Evolutionary conservation across 2,797 vertebrate genomes (phyloP).

Genomic region (Fratercula arctica): DNA sequence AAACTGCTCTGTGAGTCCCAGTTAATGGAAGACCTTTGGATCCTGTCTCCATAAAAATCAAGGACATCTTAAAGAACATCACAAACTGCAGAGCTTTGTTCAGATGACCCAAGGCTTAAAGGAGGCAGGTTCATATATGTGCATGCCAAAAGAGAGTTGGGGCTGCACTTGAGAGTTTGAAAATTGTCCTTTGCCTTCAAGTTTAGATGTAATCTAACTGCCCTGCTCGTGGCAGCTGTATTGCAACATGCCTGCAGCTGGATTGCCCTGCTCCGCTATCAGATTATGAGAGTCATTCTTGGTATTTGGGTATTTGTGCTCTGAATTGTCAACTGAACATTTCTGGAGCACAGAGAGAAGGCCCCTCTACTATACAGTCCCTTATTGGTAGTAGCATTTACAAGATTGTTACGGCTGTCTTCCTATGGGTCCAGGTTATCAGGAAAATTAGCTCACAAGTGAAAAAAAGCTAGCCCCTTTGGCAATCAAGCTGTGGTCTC

Average conservation of each 20-base stretch:
- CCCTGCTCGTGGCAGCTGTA: background rate
- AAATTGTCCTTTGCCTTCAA: background rate
- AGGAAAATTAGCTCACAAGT: background rate
- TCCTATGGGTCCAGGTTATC: background rate
- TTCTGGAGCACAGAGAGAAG: background rate
- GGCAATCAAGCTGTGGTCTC: background rate
- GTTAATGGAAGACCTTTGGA: background rate
- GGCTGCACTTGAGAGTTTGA: background rate
- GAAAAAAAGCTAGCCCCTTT: background rate
- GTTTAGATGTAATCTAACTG: background rate
- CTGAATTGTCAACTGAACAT: background rate
- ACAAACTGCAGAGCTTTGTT: background rate
- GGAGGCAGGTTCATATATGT: fast-evolving
- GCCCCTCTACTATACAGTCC: background rate
- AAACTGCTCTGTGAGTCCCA: background rate
- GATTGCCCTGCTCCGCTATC: background rate
- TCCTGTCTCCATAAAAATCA: background rate
- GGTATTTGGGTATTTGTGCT: background rate
- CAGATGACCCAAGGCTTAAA: background rate
- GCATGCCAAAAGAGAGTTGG: background rate
- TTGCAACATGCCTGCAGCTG: background rate
- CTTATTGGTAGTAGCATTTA: background rate
- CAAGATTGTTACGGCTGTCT: background rate
- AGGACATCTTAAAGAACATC: background rate
- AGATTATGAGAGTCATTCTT: background rate